Conservation (phyloP, 92 coral and sea anemone species). For the Zoanthus gigantus region DNA sequence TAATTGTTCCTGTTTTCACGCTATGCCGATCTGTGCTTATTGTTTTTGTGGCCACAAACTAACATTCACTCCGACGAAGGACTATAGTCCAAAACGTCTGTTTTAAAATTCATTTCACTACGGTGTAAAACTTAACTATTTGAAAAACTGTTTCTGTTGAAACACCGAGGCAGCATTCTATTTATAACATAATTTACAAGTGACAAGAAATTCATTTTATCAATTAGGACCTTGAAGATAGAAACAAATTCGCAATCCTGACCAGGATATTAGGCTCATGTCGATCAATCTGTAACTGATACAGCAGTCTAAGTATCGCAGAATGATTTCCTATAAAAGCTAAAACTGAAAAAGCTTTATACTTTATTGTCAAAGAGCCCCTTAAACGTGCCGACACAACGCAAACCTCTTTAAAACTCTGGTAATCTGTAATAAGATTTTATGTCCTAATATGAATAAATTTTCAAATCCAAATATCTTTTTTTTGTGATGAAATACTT, state of each 20-base stretch:
- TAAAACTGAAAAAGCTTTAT: neutral
- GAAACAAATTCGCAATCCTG: constrained; percentile 16
- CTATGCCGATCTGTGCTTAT: neutral
- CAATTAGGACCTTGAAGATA: constrained; percentile 8
- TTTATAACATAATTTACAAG: constrained; percentile 23
- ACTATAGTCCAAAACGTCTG: too few relatives aligned
- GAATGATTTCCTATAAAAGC: neutral
- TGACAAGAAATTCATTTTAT: constrained; percentile 14
- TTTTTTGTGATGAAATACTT: neutral
- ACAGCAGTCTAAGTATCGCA: constrained; percentile 21
- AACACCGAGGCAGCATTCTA: too few relatives aligned
- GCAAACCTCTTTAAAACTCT: neutral
- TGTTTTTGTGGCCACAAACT: constrained; percentile 31
- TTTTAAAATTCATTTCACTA: too few relatives aligned
- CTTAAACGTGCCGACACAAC: neutral
- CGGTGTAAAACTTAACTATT: too few relatives aligned
- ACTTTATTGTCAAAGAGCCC: constrained; percentile 15
- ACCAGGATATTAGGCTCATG: constrained; percentile 9
- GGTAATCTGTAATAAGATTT: neutral
- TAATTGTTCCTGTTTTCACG: constrained; percentile 20
- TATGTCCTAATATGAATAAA: neutral
- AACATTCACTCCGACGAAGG: neutral
- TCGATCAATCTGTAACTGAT: constrained; percentile 32
- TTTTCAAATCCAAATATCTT: neutral
- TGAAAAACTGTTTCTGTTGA: too few relatives aligned